Base-by-base conservation (phyloP, 2,888 invertebrate genomes). In the Chrysomela aeneicollis region DNA sequence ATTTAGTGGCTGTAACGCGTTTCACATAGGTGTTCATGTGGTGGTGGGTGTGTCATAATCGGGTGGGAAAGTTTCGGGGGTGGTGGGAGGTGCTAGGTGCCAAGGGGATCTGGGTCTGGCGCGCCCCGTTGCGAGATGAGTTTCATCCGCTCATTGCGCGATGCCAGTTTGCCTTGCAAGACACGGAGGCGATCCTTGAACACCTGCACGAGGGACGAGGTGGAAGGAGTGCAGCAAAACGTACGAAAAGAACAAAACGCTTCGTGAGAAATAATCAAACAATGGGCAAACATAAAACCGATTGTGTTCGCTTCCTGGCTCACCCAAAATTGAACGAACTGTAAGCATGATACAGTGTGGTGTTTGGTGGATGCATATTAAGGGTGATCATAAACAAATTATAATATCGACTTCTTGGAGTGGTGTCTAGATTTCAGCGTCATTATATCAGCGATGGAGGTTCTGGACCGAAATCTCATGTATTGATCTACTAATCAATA, bases 131-230 rank as follows among this genome's bases (percentile, higher is more conserved):
- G 92, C 82, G 92, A 88, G 79, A 95, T 86, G 77, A 93, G 86
- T 84, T 94, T 95, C 81, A 94, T 91, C 81, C 94, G 91, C 85
- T 95, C 95, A 83, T 90, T 90, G 75, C 93, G 91, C 85, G 93
- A 91, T 80, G 90, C 88, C 80, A 95, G 92, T 87, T 93, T 93
- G 85, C 90, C 91, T 84, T 94, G 93, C 81, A 95, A 88, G 82
- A 89, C 88, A 83, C 92, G 92, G 79, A 94, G 90, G 85, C 89
- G 89, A 85, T 95, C 94, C 83, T 92, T 91, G 87, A 89, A 92
- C 83, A 89, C 90, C 94, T 95, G 85, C 75, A 81, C 81, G 82
- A 82, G 68, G 70, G 69, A 64, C 72, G 74, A 71, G 58, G 10
- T 67, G 72, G 69, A 68, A 74, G 77, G 79, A 79, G 75, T 81